Base-by-base conservation (phyloP, 1,140 invertebrate species). In the Danaus plexippus region DNA sequence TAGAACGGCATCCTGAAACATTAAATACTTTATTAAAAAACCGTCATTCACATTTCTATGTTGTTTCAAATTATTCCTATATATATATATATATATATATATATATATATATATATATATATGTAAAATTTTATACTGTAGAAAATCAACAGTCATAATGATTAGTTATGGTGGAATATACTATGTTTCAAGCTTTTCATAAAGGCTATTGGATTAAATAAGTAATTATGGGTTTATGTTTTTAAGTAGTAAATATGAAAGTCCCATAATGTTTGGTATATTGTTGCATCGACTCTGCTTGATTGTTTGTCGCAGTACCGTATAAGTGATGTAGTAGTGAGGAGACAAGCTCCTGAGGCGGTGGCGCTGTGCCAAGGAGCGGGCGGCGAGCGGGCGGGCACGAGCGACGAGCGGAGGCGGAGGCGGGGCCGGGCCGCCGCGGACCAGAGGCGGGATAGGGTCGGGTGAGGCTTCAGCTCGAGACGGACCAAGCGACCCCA, bases 401-500 rank as follows among this genome's bases (percentile, higher is more conserved):
- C 54, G 47, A 93, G 82, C 58, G 85, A 85, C 92, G 79, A 9
- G 43, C 94, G 90, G 87, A 97, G 95, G 51, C 86, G 90, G 52
- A 97, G 85, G 7, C 88, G 89, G 66, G 92, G 89, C 41, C 88
- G 89, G 42, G 90, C 87, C 1, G 93, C 92, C 13, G 90, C 90
- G 22, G 89, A 88, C 69, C 93, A 92, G 42, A 96, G 72, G 48
- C 89, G 90, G 5, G 90, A 77, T 11, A 97, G 75, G 43, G 90
- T 73, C 10, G 95, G 95, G 89, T 97, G 94, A 13, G 95, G 92
- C 88, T 96, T 94, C n/a, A 95, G 89, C 87, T 96, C 93, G 80
- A 95, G 92, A 50, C 90, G 90, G 0, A 92, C 75, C 15, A 89
- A 65, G 0, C 89, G 84, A 0, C 90, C 90, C 73, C 93, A 91